phyloP scores from a whole-genome alignment of 2,888 invertebrate genomes.

The Andrena chrysosceles region DNA sequence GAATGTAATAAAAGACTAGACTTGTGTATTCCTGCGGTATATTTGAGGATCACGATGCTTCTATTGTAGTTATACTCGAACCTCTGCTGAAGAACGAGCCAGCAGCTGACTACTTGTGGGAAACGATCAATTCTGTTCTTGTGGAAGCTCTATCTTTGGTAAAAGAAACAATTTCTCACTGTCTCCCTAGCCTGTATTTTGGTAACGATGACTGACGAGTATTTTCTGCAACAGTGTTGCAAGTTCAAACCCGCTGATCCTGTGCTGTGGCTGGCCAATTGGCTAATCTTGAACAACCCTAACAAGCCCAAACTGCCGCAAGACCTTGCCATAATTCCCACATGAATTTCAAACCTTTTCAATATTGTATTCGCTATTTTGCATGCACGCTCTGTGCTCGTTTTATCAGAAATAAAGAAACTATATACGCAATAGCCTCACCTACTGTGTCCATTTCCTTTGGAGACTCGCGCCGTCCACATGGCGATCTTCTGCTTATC shows the following conservation, averaged over 20 bases:
- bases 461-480: constrained; percentile 41
- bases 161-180: constrained; percentile 34
- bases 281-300: constrained; percentile 91
- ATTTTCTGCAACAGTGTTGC: constrained; percentile 86
- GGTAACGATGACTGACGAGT: neutral
- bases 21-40: too few species aligned
- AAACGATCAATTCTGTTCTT: constrained; percentile 89
- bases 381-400: too few species aligned
- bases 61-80: constrained; percentile 90
- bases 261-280: constrained; percentile 91
- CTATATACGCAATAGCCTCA: constrained; percentile 46
- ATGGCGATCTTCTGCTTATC: constrained; percentile 56
- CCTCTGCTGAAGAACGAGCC: constrained; percentile 88
- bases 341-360: constrained; percentile 24
- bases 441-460: constrained; percentile 53
- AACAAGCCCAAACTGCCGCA: constrained; percentile 87
- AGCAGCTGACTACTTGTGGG: constrained; percentile 89
- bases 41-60: neutral
- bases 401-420: too few species aligned
- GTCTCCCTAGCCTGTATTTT: neutral
- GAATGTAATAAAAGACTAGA: constrained; percentile 86
- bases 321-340: constrained; percentile 58
- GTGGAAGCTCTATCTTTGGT: constrained; percentile 86
- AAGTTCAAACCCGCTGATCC: constrained; percentile 91
- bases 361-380: too few species aligned